Evolutionary conservation across 2,888 invertebrate genomes (phyloP).

Genomic region (Meghimatium bilineatum): DNA sequence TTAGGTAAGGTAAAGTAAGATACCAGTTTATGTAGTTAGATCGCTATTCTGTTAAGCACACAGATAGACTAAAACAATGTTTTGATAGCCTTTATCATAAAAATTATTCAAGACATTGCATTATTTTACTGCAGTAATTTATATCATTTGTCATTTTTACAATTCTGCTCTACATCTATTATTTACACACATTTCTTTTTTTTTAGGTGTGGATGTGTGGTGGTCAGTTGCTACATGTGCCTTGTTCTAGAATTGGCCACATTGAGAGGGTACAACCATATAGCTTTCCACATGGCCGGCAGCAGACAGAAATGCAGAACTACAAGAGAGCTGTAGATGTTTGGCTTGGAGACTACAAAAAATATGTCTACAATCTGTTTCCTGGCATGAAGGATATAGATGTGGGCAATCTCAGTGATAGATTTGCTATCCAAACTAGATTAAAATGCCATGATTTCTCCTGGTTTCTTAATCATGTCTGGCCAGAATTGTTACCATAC

Average conservation of each 20-base stretch:
- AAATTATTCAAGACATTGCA: too few species aligned
- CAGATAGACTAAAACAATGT: too few species aligned
- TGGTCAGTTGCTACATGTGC: slow-evolving; percentile 67
- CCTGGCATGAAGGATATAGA: slow-evolving; percentile 65
- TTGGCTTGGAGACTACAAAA: slow-evolving; percentile 64
- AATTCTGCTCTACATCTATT: too few species aligned
- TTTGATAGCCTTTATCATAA: too few species aligned
- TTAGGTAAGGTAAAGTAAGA: too few species aligned
- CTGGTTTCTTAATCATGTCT: slow-evolving; percentile 69
- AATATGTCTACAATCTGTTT: slow-evolving; percentile 63
- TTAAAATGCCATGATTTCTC: slow-evolving; percentile 65
- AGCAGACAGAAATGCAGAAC: slow-evolving; percentile 62
- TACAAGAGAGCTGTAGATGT: slow-evolving; percentile 69
- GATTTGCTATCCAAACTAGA: slow-evolving; percentile 55
- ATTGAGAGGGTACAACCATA: slow-evolving; percentile 71
- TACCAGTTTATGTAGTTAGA: too few species aligned
- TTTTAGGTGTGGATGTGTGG: slow-evolving; percentile 71
- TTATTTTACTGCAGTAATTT: too few species aligned
- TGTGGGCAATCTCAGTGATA: slow-evolving; percentile 60
- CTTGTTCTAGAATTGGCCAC: slow-evolving; percentile 72
- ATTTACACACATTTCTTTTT: too few species aligned
- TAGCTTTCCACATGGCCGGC: slow-evolving; percentile 64
- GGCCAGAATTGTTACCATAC: slow-evolving; percentile 68
- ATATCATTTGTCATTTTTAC: too few species aligned
- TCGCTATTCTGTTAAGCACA: too few species aligned